Percentiles rank a stretch among this genome's conserved stretches.
Evolutionary conservation across 2,888 invertebrate genomes (phyloP).

Genomic region (Amiota minor): DNA sequence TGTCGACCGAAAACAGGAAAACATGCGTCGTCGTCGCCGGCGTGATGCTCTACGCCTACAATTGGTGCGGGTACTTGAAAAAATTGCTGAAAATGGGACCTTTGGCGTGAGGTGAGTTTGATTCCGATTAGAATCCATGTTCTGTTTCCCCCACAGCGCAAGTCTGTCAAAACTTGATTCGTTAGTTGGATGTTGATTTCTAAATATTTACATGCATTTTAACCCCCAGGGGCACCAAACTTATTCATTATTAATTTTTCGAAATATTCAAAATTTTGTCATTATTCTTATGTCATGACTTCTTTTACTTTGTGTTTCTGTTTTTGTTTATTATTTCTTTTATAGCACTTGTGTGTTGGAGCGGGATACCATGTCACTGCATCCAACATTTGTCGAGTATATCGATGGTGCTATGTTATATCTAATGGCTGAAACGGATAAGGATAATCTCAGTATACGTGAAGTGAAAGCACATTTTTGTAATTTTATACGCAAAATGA

Average conservation of each 20-base stretch:
- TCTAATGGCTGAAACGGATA: conserved; percentile 94
- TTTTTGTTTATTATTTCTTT: conserved; percentile 9
- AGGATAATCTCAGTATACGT: conserved; percentile 88
- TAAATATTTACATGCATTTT: background rate
- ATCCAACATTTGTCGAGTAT: conserved; percentile 92
- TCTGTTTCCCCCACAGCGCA: too few relatives aligned
- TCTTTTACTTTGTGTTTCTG: background rate
- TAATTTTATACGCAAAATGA: conserved; percentile 92
- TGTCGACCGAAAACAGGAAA: conserved; percentile 97
- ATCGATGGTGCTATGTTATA: conserved; percentile 94
- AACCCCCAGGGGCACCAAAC: background rate
- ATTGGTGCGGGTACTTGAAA: conserved; percentile 91
- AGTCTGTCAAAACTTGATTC: too few relatives aligned
- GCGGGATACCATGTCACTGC: conserved; percentile 85
- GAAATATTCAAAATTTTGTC: background rate
- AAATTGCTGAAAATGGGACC: conserved; percentile 92
- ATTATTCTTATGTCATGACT: background rate
- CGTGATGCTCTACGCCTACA: conserved; percentile 94
- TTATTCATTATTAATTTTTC: conserved; percentile 23
- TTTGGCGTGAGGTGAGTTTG: conserved; percentile 82
- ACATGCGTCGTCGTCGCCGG: conserved; percentile 90
- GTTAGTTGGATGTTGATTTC: too few relatives aligned
- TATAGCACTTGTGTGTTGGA: conserved; percentile 87
- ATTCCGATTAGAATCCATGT: background rate
- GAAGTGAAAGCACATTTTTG: conserved; percentile 96